These are phyloP conservation scores for Eupeodes luniger DNA, from an alignment of 2,888 invertebrate genomes.

Conservation along the genomic window DNA sequence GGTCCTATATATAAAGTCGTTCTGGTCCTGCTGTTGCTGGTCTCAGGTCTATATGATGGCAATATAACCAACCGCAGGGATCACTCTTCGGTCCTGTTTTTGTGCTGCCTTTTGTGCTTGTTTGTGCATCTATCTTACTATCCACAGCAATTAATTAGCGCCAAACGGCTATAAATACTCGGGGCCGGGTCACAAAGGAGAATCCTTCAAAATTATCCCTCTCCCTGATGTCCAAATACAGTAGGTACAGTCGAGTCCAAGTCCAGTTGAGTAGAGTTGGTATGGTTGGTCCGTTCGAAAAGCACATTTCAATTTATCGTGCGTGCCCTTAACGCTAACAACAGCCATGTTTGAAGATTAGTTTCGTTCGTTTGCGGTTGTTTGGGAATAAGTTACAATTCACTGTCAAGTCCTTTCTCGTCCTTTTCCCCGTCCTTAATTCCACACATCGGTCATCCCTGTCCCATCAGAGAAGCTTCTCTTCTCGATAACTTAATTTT, in stretches of 20 bases:
- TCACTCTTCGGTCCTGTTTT: conserved; percentile 19
- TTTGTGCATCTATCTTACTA: conserved; percentile 56
- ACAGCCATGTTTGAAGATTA: conserved; percentile 58
- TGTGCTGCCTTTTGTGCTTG: conserved; percentile 32
- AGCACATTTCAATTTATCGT: conserved; percentile 65
- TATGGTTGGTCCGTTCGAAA: neutral
- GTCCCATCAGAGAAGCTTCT: neutral
- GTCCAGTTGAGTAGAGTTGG: neutral
- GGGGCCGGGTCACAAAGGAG: conserved; percentile 38
- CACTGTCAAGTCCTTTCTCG: neutral
- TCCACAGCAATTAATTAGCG: conserved; percentile 70
- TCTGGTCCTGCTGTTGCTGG: conserved; percentile 6
- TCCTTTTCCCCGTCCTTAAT: neutral
- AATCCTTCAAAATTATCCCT: conserved; percentile 68
- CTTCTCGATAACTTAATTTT: conserved; percentile 69
- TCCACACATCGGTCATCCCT: conserved; percentile 4
- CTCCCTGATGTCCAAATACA: conserved; percentile 1
- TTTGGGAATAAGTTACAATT: conserved; percentile 33
- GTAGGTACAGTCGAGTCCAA: too few species aligned
- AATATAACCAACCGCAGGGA: conserved; percentile 39
- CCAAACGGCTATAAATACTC: conserved; percentile 70
- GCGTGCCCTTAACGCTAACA: conserved; percentile 56
- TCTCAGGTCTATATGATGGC: conserved; percentile 2
- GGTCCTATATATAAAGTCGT: neutral
- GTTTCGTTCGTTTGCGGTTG: conserved; percentile 50